Percentiles rank a stretch among this genome's conserved stretches.
phyloP scores from a whole-genome alignment of 64 coral and sea anemone genomes.

The Stichodactyla helianthus region DNA sequence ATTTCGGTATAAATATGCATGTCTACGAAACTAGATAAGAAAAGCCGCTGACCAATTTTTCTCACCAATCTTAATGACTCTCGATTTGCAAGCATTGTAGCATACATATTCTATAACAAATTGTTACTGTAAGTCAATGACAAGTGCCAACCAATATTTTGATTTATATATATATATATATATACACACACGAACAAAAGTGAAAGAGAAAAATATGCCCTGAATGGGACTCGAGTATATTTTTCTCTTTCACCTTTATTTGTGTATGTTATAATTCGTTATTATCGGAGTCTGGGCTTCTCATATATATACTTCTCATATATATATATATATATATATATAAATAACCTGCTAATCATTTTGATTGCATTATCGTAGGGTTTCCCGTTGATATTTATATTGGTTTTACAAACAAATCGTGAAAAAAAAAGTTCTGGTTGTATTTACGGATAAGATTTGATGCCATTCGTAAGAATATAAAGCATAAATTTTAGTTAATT shows the following conservation, averaged over 20 bases:
- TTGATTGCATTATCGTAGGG: neutral
- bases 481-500: neutral
- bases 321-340: too few relatives aligned
- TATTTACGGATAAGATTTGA: neutral
- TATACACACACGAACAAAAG: too few relatives aligned
- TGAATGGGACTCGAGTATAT: too few relatives aligned
- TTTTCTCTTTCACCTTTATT: too few relatives aligned
- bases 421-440: neutral
- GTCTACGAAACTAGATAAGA: neutral
- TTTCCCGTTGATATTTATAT: neutral
- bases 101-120: neutral
- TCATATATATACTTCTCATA: too few relatives aligned
- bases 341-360: neutral
- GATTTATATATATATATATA: neutral
- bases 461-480: neutral
- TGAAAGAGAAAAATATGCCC: too few relatives aligned
- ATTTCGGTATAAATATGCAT: neutral
- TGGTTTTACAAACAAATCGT: neutral
- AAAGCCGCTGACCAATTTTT: slow-evolving; percentile 1
- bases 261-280: too few relatives aligned
- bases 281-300: too few relatives aligned
- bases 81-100: neutral
- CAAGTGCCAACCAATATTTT: neutral
- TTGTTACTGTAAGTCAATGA: neutral
- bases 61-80: neutral